Conservation (phyloP, 2,888 invertebrate species). For the Sisyra nigra region DNA sequence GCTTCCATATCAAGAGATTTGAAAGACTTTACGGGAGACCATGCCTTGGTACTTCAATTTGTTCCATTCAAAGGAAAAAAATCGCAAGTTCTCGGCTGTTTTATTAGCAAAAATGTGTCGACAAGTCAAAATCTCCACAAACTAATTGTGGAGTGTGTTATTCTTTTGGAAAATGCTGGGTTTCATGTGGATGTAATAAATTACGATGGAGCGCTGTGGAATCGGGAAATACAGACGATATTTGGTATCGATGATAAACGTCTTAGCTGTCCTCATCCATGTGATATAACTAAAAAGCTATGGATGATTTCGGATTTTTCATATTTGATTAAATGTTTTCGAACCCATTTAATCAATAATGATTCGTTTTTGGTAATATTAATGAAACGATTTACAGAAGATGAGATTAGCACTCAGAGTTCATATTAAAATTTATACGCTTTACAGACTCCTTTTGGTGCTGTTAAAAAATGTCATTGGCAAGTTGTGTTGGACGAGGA, state of each 20-base stretch:
- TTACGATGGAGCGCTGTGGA: constrained; percentile 16
- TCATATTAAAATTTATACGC: too few species aligned
- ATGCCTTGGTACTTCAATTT: constrained; percentile 17
- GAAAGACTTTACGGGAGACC: constrained; percentile 13
- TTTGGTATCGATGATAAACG: constrained; percentile 12
- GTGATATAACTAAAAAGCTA: constrained; percentile 10
- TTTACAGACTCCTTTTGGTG: too few species aligned
- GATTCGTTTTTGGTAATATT: too few species aligned
- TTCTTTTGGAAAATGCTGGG: constrained; percentile 13
- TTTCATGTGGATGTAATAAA: constrained; percentile 14
- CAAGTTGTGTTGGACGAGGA: too few species aligned
- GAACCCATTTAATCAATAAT: too few species aligned
- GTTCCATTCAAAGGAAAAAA: constrained; percentile 13
- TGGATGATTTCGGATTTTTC: constrained; percentile 17
- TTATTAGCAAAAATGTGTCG: constrained; percentile 15
- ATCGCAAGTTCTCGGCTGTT: constrained; percentile 16
- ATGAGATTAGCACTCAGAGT: too few species aligned
- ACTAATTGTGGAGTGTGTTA: constrained; percentile 15
- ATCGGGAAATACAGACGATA: constrained; percentile 15
- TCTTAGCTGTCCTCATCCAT: constrained; percentile 15
- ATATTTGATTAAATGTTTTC: constrained; percentile 14
- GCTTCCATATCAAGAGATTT: constrained; percentile 13
- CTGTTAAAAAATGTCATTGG: too few species aligned
- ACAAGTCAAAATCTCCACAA: constrained; percentile 13
- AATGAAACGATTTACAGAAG: too few species aligned